Evolutionary conservation across 1,140 invertebrate species (phyloP), one percentile per base, ranked within the genome.

Genomic region (Drosophila ironensis): DNA sequence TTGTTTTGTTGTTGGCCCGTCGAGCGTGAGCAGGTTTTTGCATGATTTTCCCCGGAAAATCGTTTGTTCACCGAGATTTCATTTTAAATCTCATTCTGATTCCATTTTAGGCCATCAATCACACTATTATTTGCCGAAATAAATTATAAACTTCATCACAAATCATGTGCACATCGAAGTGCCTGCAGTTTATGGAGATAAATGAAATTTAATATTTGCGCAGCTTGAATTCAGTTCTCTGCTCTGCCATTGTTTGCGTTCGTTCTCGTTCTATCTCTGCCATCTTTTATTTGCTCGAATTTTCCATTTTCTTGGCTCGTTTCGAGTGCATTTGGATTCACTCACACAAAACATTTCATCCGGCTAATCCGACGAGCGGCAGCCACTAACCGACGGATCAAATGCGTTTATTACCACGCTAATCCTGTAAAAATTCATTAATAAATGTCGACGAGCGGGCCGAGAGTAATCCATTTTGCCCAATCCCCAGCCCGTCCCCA

Each of bases 341-440:
- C 30, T 45, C 51, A 38, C 42, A 63, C 16, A 56, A 30, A 40
- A 19, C 51, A 37, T 52, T 68, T 63, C 33, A 59, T n/a, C 46
- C 50, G 47, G 68, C 64, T 78, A 64, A 78, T 80, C 57, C 37
- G 30, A 16, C n/a, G 25, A 45, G 14, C 47, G 59, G 46, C 28
- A n/a, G n/a, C 37, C 37, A 38, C 37, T 47, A 59, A 46, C 60
- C 48, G 12, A 6, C 33, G 33, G 48, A 54, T 70, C 38, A 57
- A 77, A 73, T 69, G 69, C 78, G 73, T 82, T 82, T 74, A 78
- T 84, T 78, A 78, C 66, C 61, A 30, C 30, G 64, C 69, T 78
- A 78, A 86, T 84, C 78, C 80, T 25, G 53, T 48, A 48, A 66
- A n/a, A 72, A 86, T 84, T 78, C 78, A 84, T 84, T 84, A 84